Evolutionary conservation across 2,888 invertebrate genomes (phyloP).

Genomic region (Blastobasis adustella): DNA sequence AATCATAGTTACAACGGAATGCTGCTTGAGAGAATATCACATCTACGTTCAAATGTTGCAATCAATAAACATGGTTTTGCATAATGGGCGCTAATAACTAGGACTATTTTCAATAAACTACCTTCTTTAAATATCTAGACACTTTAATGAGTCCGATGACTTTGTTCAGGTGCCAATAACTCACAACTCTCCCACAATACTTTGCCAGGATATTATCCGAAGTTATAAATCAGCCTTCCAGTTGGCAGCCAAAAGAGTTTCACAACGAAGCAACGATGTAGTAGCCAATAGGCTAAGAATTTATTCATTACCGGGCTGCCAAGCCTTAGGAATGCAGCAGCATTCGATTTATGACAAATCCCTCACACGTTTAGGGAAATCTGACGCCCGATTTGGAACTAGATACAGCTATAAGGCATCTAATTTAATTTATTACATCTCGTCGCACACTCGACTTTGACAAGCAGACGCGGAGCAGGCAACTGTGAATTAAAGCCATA

Average conservation of each 20-base stretch:
- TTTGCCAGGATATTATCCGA: slow-evolving; percentile 9
- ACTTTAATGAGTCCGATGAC: too few species aligned
- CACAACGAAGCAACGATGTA: background rate
- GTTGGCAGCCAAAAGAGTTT: slow-evolving; percentile 23
- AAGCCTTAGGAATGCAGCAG: slow-evolving; percentile 16
- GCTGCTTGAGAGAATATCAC: background rate
- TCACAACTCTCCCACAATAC: too few species aligned
- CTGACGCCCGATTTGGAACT: slow-evolving; percentile 25
- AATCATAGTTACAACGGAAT: background rate
- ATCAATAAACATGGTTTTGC: too few species aligned
- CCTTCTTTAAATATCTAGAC: too few species aligned
- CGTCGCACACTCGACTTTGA: slow-evolving; percentile 24
- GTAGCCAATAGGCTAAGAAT: background rate
- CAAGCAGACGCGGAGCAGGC: slow-evolving; percentile 18
- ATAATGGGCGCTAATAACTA: too few species aligned
- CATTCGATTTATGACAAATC: slow-evolving; percentile 32
- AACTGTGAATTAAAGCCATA: slow-evolving; percentile 21
- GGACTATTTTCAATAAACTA: too few species aligned
- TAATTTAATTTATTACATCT: slow-evolving; percentile 30
- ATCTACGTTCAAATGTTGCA: too few species aligned
- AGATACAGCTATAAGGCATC: slow-evolving; percentile 12
- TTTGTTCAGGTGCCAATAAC: too few species aligned
- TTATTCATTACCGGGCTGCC: slow-evolving; percentile 1
- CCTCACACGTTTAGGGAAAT: slow-evolving; percentile 29
- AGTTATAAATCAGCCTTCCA: slow-evolving; percentile 13